These are phyloP conservation scores for Eubasilissa splendida DNA, from an alignment of 2,888 invertebrate species.

Conservation along the genomic window DNA sequence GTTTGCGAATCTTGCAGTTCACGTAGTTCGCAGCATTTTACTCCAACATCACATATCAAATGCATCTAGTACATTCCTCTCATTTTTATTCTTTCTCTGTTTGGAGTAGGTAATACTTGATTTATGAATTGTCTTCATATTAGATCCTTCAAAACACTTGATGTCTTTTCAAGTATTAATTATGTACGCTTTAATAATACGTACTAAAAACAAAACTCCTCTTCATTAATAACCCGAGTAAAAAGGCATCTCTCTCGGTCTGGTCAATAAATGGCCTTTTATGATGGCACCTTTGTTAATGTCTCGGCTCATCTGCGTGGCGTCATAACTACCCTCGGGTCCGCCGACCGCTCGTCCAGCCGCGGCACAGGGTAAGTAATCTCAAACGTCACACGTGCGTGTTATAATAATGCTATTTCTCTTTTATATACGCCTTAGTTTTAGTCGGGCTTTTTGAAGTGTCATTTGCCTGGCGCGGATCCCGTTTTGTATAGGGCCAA, in stretches of 20 bases:
- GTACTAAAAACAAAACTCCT: slow-evolving; percentile 22
- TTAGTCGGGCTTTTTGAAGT: too few relatives aligned
- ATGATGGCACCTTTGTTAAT: slow-evolving; percentile 45
- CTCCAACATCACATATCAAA: too few relatives aligned
- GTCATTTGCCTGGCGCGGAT: not conserved
- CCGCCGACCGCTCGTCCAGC: not conserved
- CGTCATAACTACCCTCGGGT: not conserved
- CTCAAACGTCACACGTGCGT: too few relatives aligned
- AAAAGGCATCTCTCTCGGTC: slow-evolving; percentile 12
- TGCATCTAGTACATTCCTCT: too few relatives aligned
- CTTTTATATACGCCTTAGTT: too few relatives aligned
- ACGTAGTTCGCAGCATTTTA: too few relatives aligned
- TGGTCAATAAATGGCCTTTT: slow-evolving; percentile 40
- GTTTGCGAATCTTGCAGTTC: too few relatives aligned
- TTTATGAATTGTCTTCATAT: too few relatives aligned
- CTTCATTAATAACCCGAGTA: slow-evolving; percentile 38
- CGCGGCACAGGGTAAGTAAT: not conserved
- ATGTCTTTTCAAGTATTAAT: not conserved
- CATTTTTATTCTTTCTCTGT: too few relatives aligned
- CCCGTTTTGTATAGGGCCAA: slow-evolving; percentile 29
- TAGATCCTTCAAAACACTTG: too few relatives aligned
- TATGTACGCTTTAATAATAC: slow-evolving; percentile 7
- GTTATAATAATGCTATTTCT: too few relatives aligned
- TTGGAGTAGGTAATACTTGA: too few relatives aligned
- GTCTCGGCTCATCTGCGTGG: slow-evolving; percentile 28